These are phyloP conservation scores for Erannis defoliaria DNA, from an alignment of 2,888 invertebrate species.

Conservation along the genomic window DNA sequence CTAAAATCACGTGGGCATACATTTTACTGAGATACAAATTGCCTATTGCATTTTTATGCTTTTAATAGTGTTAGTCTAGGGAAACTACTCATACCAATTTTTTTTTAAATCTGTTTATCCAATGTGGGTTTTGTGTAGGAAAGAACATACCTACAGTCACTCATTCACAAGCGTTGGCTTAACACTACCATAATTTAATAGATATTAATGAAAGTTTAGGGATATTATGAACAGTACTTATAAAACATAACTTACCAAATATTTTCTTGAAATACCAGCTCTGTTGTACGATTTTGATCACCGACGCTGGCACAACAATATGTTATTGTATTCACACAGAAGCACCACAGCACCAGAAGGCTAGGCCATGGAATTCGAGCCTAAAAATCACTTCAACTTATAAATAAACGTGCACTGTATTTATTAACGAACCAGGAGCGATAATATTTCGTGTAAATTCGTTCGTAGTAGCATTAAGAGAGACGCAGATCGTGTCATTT, in stretches of 20 bases:
- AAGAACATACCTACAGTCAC: background rate
- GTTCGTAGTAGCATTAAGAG: conserved; percentile 61
- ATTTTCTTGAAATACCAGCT: conserved; percentile 2
- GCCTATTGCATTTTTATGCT: background rate
- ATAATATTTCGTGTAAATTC: conserved; percentile 61
- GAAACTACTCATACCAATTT: background rate
- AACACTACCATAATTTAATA: background rate
- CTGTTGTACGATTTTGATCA: conserved; percentile 19
- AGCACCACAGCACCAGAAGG: conserved; percentile 15
- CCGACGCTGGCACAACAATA: conserved; percentile 29
- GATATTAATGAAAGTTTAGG: too few species aligned
- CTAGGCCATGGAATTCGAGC: conserved; percentile 29
- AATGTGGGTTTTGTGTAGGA: background rate
- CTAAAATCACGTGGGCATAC: too few species aligned
- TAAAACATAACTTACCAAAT: conserved; percentile 14
- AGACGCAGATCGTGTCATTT: conserved; percentile 58
- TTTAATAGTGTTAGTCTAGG: background rate
- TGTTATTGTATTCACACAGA: conserved; percentile 23
- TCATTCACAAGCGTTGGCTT: background rate
- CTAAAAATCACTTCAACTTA: conserved; percentile 49
- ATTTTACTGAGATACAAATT: too few species aligned
- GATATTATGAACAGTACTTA: too few species aligned
- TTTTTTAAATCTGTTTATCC: background rate
- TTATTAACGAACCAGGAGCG: conserved; percentile 46
- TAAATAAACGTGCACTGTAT: conserved; percentile 42